These are phyloP conservation scores for Tolypeutes matacus DNA, from an alignment of 2,797 vertebrate genomes.

Conservation along the genomic window DNA sequence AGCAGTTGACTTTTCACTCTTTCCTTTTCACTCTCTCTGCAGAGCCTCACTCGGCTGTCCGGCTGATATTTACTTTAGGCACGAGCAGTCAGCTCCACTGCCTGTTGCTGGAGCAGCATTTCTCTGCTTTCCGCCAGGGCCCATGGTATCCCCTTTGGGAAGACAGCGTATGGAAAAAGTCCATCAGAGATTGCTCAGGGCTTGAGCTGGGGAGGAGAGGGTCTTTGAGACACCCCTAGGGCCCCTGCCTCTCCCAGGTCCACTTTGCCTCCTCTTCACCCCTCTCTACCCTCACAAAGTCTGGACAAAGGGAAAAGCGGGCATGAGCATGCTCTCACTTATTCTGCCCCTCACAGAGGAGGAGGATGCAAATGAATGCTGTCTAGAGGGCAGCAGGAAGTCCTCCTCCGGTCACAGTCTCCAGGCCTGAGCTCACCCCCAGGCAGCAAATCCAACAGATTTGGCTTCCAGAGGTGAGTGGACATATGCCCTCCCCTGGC, in stretches of 20 bases:
- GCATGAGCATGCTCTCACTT: not conserved
- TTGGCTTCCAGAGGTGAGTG: fast-evolving
- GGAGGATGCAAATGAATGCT: too few relatives aligned
- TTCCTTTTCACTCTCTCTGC: too few relatives aligned
- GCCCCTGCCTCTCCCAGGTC: not conserved
- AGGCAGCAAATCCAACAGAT: too few relatives aligned
- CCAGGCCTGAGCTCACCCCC: not conserved
- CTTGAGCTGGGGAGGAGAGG: not conserved
- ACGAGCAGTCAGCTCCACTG: fast-evolving
- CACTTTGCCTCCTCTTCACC: too few relatives aligned
- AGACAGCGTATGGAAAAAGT: fast-evolving
- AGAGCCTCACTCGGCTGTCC: not conserved
- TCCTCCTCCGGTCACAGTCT: fast-evolving
- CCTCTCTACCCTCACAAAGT: not conserved
- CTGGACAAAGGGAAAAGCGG: not conserved
- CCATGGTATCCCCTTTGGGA: not conserved
- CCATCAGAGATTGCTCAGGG: not conserved
- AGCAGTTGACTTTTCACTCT: too few relatives aligned
- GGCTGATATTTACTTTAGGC: not conserved
- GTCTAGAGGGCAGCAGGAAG: fast-evolving
- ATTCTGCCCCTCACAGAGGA: not conserved
- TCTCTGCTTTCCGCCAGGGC: not conserved
- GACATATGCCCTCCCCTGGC: not conserved
- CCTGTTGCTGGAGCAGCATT: not conserved
- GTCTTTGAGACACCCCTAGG: not conserved